Base-by-base conservation (phyloP, 2,113 vertebrate genomes). In the Mustelus asterias region DNA sequence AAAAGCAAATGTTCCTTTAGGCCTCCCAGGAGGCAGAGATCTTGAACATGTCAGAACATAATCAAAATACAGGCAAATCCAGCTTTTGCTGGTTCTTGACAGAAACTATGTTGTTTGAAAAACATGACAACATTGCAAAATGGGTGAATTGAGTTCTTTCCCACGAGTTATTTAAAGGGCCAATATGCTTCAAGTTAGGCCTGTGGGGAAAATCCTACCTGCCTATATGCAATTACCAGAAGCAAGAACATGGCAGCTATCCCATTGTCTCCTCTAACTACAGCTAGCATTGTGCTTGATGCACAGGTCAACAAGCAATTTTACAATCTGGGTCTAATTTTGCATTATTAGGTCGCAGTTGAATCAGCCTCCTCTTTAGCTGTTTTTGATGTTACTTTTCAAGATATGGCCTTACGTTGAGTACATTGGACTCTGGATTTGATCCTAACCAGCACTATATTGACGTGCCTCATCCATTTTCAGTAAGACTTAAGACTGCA, bases 21-120 rank as follows among this genome's bases (percentile, higher is more conserved):
- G 9, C 24, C 89, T 44, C 58, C 89, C 89, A 93, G 60, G 16
- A 67, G n/a, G 60, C n/a, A 41, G 60, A 93, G 89, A 65, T 93
- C 65, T 93, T 93, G 89, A 93, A 93, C 8, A n/a, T 93, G 89
- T 65, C 7, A 22, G 60, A 93, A 37, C 60, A n/a, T 90, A 93
- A 65, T 37, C 63, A 9, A 93, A 93, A 37, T 67, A 37, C 60
- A 41, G 33, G 60, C 33, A 93, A 93, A 67, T 93, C 89, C 60
- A 65, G n/a, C 60, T 37, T 65, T 72, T 41, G 29, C 4, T 7
- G 44, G 33, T 72, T 95, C 94, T 76, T 72, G 69, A 72, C 37
- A 95, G 88, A 60, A 18, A 54, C 1, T 67, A 7, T 70, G 18
- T 76, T 95, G 69, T 26, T 48, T 69, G 41, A 72, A 72, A 72